Evolutionary conservation across 2,797 vertebrate genomes (phyloP).

Genomic region (Telmatherina bonti): DNA sequence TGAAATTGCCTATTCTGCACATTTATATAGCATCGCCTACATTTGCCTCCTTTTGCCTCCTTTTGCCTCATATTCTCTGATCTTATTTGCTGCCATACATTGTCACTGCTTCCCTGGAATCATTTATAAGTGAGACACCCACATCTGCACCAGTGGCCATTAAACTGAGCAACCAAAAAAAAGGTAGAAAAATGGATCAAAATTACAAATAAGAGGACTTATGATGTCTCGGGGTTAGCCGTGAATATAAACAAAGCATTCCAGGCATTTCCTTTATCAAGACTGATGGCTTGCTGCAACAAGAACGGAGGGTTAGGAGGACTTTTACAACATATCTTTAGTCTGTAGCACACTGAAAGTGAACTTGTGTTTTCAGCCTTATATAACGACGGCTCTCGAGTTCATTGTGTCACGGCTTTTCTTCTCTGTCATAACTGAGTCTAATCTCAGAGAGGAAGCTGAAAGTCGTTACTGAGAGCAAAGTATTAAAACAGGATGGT

Average conservation of each 20-base stretch:
- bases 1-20: conserved; percentile 69
- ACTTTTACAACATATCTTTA: conserved; percentile 35
- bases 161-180: conserved; percentile 39
- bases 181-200: conserved; percentile 56
- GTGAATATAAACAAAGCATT: conserved; percentile 45
- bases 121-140: conserved; percentile 43
- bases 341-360: conserved; percentile 22
- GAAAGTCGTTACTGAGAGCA: conserved; percentile 38
- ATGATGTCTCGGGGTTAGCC: conserved; percentile 24
- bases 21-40: conserved; percentile 65
- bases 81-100: conserved; percentile 42
- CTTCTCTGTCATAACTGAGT: conserved; percentile 41
- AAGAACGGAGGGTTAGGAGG: conserved; percentile 5
- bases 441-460: conserved; percentile 24
- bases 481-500: conserved; percentile 5
- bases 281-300: conserved; percentile 4
- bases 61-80: conserved; percentile 15
- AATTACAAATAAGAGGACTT: conserved; percentile 35
- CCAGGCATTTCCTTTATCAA: conserved; percentile 23
- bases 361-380: conserved; percentile 45
- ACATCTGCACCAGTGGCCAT: conserved; percentile 1
- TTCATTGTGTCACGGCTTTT: conserved; percentile 51
- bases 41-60: too few species aligned
- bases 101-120: conserved; percentile 41
- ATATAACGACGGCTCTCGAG: conserved; percentile 37